Evolutionary conservation across 2,888 invertebrate species (phyloP).

Genomic region (Diabrotica balteata): DNA sequence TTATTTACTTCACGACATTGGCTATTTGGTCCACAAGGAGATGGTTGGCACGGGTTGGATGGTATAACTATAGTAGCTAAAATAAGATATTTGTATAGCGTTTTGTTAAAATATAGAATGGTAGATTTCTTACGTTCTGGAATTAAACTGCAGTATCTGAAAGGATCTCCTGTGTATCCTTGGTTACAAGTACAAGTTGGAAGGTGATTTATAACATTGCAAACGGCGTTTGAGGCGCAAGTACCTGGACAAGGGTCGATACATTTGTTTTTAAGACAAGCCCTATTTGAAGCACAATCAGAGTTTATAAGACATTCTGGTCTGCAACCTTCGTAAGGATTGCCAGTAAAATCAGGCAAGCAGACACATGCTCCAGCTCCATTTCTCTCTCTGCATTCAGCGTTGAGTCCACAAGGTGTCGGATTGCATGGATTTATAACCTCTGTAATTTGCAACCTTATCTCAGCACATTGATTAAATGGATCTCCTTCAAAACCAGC

Average conservation of each 20-base stretch:
- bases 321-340: slow-evolving; percentile 67
- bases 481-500: slow-evolving; percentile 74
- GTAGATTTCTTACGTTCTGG: slow-evolving; percentile 46
- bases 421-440: slow-evolving; percentile 57
- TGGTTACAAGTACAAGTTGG: slow-evolving; percentile 71
- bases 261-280: slow-evolving; percentile 67
- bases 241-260: slow-evolving; percentile 67
- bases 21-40: slow-evolving; percentile 78
- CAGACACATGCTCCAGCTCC: slow-evolving; percentile 65
- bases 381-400: slow-evolving; percentile 62
- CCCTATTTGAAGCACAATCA: slow-evolving; percentile 65
- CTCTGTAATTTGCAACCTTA: slow-evolving; percentile 38
- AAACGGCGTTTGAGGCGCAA: slow-evolving; percentile 73
- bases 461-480: slow-evolving; percentile 58
- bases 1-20: slow-evolving; percentile 68
- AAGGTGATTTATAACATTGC: slow-evolving; percentile 60
- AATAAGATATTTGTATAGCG: slow-evolving; percentile 37
- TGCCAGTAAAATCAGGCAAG: slow-evolving; percentile 63
- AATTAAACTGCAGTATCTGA: slow-evolving; percentile 43
- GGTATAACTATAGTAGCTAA: slow-evolving; percentile 49
- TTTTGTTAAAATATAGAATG: no score
- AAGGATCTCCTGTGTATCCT: slow-evolving; percentile 71
- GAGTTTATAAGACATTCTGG: slow-evolving; percentile 66
- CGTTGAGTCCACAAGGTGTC: slow-evolving; percentile 64
- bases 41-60: slow-evolving; percentile 70